Conservation (phyloP, 2,797 vertebrate species). For the Poeciliopsis turneri region DNA sequence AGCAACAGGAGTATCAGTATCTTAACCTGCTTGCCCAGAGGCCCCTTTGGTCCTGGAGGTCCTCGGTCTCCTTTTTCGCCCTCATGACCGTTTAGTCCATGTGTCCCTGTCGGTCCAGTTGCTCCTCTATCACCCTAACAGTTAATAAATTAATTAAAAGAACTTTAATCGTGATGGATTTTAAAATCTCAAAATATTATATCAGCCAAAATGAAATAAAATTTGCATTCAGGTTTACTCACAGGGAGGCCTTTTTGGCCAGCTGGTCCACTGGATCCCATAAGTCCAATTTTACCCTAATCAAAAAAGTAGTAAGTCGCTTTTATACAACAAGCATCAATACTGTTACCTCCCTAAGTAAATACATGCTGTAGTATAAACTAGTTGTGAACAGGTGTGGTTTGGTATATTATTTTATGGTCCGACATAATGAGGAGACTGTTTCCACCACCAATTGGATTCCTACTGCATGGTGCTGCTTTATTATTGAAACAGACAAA, state of each 20-base stretch:
- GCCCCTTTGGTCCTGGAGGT: constrained; percentile 62
- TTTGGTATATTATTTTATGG: too few relatives aligned
- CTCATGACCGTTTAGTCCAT: constrained; percentile 67
- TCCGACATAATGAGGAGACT: too few relatives aligned
- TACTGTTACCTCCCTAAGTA: background rate
- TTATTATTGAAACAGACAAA: background rate
- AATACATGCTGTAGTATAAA: too few relatives aligned
- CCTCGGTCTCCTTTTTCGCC: constrained; percentile 72
- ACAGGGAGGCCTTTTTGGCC: constrained; percentile 72
- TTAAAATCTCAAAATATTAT: background rate
- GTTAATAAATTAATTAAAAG: background rate
- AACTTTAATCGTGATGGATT: background rate
- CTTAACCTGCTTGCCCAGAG: constrained; percentile 71
- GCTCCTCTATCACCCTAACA: constrained; percentile 75
- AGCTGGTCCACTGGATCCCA: constrained; percentile 59
- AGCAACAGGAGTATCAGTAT: background rate
- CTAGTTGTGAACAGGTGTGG: too few relatives aligned
- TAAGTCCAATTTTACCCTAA: constrained; percentile 72
- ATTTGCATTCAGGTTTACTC: constrained; percentile 50
- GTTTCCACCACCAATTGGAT: background rate
- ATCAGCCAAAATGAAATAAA: background rate
- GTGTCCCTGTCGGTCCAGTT: constrained; percentile 59
- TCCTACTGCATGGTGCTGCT: background rate
- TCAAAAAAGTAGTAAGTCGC: constrained; percentile 33
- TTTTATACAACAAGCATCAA: background rate